A percentile compares a stretch with the other conserved stretches of the same genome.
These are phyloP conservation scores for Microhierax caerulescens DNA, from an alignment of 2,797 vertebrate genomes.

Conservation along the genomic window DNA sequence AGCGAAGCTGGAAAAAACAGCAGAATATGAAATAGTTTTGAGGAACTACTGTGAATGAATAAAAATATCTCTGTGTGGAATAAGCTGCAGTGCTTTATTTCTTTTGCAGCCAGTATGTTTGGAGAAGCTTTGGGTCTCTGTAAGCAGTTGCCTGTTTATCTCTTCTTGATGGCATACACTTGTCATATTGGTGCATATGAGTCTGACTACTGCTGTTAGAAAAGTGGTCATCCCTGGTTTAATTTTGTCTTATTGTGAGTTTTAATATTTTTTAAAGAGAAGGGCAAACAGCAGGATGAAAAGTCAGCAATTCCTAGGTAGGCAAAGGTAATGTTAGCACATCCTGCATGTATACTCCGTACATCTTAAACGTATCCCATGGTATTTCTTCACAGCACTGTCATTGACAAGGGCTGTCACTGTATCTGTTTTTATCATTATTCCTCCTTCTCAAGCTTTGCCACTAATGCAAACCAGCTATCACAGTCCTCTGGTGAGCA, in stretches of 20 bases:
- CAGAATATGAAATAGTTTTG: neutral
- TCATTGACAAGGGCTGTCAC: neutral
- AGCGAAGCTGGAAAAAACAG: conserved; percentile 7
- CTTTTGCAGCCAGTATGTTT: neutral
- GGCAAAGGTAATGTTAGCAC: neutral
- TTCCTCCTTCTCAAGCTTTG: neutral
- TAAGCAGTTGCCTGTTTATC: neutral
- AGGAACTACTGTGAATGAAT: neutral
- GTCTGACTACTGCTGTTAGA: neutral
- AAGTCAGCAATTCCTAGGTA: neutral
- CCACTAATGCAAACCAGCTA: neutral
- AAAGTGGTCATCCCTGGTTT: neutral
- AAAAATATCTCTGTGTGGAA: neutral
- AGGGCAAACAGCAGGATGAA: neutral
- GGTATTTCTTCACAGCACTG: neutral
- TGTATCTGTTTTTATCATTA: neutral
- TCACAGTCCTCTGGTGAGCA: neutral
- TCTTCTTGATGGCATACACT: neutral
- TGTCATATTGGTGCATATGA: neutral
- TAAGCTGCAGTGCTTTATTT: neutral
- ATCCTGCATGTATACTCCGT: neutral
- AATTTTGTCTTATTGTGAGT: neutral
- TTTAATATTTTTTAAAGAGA: neutral
- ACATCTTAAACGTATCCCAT: neutral
- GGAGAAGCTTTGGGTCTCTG: neutral